Evolutionary conservation across 2,888 invertebrate genomes (phyloP).

Genomic region (Stenoptilia bipunctidactyla): DNA sequence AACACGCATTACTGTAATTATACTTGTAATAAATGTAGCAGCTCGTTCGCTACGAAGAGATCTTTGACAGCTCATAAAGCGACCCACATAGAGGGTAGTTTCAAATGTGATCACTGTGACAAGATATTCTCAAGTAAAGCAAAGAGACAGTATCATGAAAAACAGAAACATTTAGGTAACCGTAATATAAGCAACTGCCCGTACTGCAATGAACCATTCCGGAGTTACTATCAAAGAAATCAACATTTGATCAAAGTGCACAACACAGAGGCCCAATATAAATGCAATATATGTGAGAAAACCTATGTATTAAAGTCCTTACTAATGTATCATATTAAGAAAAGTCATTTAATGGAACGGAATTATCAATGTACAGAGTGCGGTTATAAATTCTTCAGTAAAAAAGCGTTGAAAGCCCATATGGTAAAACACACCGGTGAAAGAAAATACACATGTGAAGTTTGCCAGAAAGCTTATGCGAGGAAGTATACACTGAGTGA

Average conservation of each 20-base stretch:
- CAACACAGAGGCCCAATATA: slow-evolving; percentile 48
- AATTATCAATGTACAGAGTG: slow-evolving; percentile 62
- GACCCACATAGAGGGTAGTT: slow-evolving; percentile 44
- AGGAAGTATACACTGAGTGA: slow-evolving; percentile 44
- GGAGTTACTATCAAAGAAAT: slow-evolving; percentile 51
- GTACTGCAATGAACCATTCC: slow-evolving; percentile 42
- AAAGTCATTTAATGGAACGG: slow-evolving; percentile 56
- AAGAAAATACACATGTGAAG: slow-evolving; percentile 35
- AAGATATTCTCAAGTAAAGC: slow-evolving; percentile 40
- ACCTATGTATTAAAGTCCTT: slow-evolving; percentile 42
- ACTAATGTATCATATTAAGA: slow-evolving; percentile 51
- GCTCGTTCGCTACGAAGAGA: slow-evolving; percentile 40
- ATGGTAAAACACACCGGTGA: slow-evolving; percentile 62
- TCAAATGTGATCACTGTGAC: slow-evolving; percentile 50
- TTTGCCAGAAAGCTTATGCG: slow-evolving; percentile 51
- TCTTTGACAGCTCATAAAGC: slow-evolving; percentile 37
- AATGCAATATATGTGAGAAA: slow-evolving; percentile 50
- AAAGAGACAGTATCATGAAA: slow-evolving; percentile 50
- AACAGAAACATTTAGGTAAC: slow-evolving; percentile 46
- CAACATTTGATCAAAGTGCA: slow-evolving; percentile 53
- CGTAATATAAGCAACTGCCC: slow-evolving; percentile 50
- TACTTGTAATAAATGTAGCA: slow-evolving; percentile 36
- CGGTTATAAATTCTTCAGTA: slow-evolving; percentile 61
- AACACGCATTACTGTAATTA: slow-evolving; percentile 50
- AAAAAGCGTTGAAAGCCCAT: slow-evolving; percentile 63